Conservation (phyloP, 2,888 invertebrate genomes). For the Scaptomyza polygonia region DNA sequence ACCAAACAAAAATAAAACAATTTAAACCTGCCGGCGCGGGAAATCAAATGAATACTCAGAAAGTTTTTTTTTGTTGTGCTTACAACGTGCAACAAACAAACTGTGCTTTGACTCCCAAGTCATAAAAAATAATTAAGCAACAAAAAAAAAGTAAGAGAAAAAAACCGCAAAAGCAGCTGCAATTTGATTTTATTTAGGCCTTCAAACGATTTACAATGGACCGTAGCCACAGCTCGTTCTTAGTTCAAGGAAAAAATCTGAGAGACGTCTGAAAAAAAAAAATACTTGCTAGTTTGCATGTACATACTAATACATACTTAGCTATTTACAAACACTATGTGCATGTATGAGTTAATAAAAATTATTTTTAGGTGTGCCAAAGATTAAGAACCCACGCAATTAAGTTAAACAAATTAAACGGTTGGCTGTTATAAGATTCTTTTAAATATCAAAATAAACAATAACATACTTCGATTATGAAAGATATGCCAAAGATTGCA, state of each 20-base stretch:
- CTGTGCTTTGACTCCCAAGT: slow-evolving; percentile 8
- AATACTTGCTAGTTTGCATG: slow-evolving; percentile 11
- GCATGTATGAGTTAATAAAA: slow-evolving; percentile 1
- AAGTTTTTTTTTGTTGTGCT: slow-evolving; percentile 51
- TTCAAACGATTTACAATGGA: slow-evolving; percentile 72
- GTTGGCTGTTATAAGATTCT: not conserved
- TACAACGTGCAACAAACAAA: slow-evolving; percentile 22
- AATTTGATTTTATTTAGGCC: slow-evolving; percentile 55
- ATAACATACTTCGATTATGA: not conserved
- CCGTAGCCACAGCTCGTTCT: slow-evolving; percentile 22
- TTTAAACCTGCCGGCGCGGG: slow-evolving; percentile 26
- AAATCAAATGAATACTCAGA: slow-evolving; percentile 52
- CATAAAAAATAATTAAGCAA: slow-evolving; percentile 64
- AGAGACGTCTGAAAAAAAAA: slow-evolving; percentile 25
- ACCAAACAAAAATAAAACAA: slow-evolving; percentile 2
- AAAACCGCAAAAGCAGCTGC: slow-evolving; percentile 24
- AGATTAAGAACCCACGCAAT: slow-evolving; percentile 4
- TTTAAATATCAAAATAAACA: not conserved
- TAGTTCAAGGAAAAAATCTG: slow-evolving; percentile 32
- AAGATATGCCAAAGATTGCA: not conserved
- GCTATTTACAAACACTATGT: not conserved
- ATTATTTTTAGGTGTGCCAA: slow-evolving; percentile 3
- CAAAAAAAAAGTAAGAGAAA: slow-evolving; percentile 37
- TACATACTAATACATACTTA: slow-evolving; percentile 12
- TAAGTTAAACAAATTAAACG: slow-evolving; percentile 14